These are phyloP conservation scores for Papilio demoleus DNA, from an alignment of 2,888 invertebrate species.

Conservation along the genomic window DNA sequence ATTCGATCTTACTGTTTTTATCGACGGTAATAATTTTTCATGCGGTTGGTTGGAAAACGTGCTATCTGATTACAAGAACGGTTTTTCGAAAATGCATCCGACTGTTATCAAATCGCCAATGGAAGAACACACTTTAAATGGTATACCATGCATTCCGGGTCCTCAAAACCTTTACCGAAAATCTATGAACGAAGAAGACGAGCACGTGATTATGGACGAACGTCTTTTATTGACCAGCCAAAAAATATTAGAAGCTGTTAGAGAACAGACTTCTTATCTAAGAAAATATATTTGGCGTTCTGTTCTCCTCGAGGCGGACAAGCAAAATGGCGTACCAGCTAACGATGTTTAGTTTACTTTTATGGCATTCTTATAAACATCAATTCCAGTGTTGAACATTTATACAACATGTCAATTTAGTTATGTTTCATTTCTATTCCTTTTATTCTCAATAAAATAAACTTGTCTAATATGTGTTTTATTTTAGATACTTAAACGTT, in stretches of 20 bases:
- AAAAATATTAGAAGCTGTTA: constrained; percentile 69
- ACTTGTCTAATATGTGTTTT: background rate
- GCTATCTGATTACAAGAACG: constrained; percentile 65
- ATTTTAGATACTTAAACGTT: background rate
- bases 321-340: constrained; percentile 34
- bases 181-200: constrained; percentile 32
- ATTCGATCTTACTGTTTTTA: constrained; percentile 56
- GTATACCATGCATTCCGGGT: constrained; percentile 64
- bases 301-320: constrained; percentile 48
- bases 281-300: constrained; percentile 53
- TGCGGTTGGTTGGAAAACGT: constrained; percentile 70
- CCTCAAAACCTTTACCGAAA: constrained; percentile 39
- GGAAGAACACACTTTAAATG: constrained; percentile 60
- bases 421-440: background rate
- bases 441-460: constrained; percentile 4
- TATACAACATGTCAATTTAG: background rate
- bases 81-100: constrained; percentile 68
- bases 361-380: background rate
- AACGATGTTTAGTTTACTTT: constrained; percentile 15
- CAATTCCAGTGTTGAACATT: background rate
- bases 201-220: constrained; percentile 58
- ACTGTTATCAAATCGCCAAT: constrained; percentile 48
- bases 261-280: constrained; percentile 65
- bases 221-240: constrained; percentile 64
- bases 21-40: constrained; percentile 68